phyloP scores from a whole-genome alignment of 1,140 invertebrate genomes.

The Tetragnatha versicolor region DNA sequence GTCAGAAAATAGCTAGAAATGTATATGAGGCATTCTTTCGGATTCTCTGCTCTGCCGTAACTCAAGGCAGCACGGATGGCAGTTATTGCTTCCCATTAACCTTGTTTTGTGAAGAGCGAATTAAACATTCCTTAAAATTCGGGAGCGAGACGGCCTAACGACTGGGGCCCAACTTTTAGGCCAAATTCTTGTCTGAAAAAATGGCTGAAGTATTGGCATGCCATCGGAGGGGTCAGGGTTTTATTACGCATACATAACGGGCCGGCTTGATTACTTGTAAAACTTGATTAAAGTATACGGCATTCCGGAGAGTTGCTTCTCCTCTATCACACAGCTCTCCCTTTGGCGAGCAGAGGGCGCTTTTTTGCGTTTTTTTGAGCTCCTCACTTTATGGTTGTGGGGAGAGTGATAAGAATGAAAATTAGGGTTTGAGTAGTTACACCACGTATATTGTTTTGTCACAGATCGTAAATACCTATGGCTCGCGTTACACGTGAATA shows the following conservation, averaged over 20 bases:
- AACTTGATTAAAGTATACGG: constrained; percentile 31
- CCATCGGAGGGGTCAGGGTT: constrained; percentile 26
- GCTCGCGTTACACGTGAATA: too few species aligned
- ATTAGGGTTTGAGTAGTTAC: too few species aligned
- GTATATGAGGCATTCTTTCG: constrained; percentile 44
- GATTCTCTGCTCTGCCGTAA: constrained; percentile 40
- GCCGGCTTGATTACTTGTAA: constrained; percentile 25
- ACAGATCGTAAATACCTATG: too few species aligned
- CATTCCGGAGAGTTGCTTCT: constrained; percentile 18
- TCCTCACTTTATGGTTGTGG: too few species aligned
- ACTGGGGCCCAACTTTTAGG: constrained; percentile 27
- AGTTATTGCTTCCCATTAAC: constrained; percentile 53
- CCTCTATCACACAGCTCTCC: not conserved
- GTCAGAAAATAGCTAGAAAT: constrained; percentile 32
- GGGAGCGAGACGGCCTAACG: constrained; percentile 39
- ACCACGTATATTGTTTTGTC: too few species aligned
- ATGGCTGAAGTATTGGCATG: constrained; percentile 28
- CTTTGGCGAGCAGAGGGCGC: not conserved
- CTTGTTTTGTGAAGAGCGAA: constrained; percentile 45
- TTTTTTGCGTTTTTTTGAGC: constrained; percentile 10
- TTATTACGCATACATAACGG: constrained; percentile 40
- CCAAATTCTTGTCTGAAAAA: constrained; percentile 37
- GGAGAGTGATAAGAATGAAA: too few species aligned
- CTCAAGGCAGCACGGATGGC: constrained; percentile 26
- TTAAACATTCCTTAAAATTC: constrained; percentile 52